Evolutionary conservation across 2,113 vertebrate species (phyloP), one percentile per base, ranked within the genome.

Genomic region (Pelvicachromis taeniatus): DNA sequence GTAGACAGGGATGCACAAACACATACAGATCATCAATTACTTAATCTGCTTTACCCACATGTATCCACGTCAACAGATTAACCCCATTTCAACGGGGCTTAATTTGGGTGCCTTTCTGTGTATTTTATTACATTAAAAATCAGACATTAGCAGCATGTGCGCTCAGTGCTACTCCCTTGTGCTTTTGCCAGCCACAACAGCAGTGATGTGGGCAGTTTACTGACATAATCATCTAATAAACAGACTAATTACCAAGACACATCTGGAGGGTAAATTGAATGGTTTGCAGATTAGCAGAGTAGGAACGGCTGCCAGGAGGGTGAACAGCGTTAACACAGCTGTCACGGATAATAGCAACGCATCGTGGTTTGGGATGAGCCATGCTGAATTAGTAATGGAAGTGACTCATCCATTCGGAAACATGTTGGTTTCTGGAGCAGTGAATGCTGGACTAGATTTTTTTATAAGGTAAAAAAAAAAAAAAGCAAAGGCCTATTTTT

Each of bases 261-360:
- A 92, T 88, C 90, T 93, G 89, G 92, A 91, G 90, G 92, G 77
- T 65, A 78, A 90, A 87, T 54, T 80, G 58, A 93, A 88, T 12
- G 61, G 78, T 61, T 83, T 85, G 83, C 77, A 82, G 87, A 93
- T 91, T 91, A 92, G 87, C 31, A 2, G 40, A 73, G 58, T 55
- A n/a, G 59, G 70, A 50, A 42, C 21, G 40, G 78, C 56, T 87
- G 86, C 78, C 82, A 35, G 61, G 68, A 78, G 88, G 82, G 65
- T 5, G 29, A 56, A 63, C 54, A 40, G 59, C 68, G 80, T 88
- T 86, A 85, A 87, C 77, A 23, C 85, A 89, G 82, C 84, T 83
- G 89, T 83, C 55, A 80, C 6, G 10, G 82, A 85, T 89, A 82
- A 92, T 53, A 85, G 75, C 83, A 85, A 81, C 1, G 59, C 80